Percentiles rank a stretch among this genome's conserved stretches.
Conservation (phyloP, 2,888 invertebrate species). For the Idaea dimidiata region DNA sequence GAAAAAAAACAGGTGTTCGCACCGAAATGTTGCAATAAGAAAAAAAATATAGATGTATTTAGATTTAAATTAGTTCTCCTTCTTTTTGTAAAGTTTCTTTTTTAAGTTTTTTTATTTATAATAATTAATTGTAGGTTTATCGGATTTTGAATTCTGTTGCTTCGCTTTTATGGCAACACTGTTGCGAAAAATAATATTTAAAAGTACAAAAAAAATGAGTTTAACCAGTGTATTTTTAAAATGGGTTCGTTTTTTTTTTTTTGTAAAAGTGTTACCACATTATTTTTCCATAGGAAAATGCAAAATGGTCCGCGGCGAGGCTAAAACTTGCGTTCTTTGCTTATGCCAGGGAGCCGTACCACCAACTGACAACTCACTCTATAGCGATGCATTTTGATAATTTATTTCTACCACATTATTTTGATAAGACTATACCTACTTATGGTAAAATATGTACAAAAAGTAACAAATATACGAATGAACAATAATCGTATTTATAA, state of each 20-base stretch:
- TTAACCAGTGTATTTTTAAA: constrained; percentile 11
- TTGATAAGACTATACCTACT: neutral
- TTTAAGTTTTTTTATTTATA: constrained; percentile 48
- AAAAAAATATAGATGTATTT: constrained; percentile 36
- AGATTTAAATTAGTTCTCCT: constrained; percentile 23
- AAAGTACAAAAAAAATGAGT: constrained; percentile 34
- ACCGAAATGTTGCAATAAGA: constrained; percentile 64
- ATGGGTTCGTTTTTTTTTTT: neutral
- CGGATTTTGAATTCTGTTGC: constrained; percentile 38
- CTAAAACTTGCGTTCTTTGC: too few relatives aligned
- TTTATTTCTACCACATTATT: neutral
- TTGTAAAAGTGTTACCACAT: neutral
- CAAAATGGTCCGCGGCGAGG: too few relatives aligned
- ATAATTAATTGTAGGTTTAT: constrained; percentile 31
- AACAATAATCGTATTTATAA: neutral
- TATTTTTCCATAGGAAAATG: neutral
- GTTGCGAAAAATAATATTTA: constrained; percentile 29
- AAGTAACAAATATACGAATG: neutral
- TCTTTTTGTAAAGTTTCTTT: constrained; percentile 56
- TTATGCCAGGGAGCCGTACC: too few relatives aligned
- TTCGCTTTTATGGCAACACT: constrained; percentile 22
- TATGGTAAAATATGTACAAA: neutral
- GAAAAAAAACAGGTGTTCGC: constrained; percentile 51
- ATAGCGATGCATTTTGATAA: too few relatives aligned
- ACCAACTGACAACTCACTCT: too few relatives aligned